phyloP scores from a whole-genome alignment of 2,797 vertebrate species.

The Perodicticus potto region DNA sequence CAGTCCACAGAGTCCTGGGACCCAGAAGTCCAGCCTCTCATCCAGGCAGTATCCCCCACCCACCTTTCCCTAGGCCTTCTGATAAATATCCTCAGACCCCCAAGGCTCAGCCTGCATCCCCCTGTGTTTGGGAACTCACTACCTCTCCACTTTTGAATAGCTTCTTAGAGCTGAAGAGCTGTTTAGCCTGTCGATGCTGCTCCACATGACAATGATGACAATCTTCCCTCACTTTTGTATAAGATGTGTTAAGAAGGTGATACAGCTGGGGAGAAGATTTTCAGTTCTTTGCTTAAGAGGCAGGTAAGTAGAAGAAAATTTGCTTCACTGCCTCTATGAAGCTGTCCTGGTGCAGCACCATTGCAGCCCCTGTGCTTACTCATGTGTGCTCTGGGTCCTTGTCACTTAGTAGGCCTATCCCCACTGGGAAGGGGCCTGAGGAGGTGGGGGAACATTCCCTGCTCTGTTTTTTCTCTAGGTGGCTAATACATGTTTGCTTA shows the following conservation, averaged over 20 bases:
- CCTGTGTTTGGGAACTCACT: not conserved
- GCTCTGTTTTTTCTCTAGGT: not conserved
- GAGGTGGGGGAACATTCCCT: too few species aligned
- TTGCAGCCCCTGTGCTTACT: not conserved
- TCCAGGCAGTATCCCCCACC: too few species aligned
- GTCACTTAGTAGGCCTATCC: not conserved
- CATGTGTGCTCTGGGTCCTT: fast-evolving
- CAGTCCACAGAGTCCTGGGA: fast-evolving
- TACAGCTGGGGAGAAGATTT: not conserved
- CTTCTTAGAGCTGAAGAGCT: not conserved
- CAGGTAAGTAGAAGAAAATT: not conserved
- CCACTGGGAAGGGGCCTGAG: not conserved
- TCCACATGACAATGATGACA: not conserved
- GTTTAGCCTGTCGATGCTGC: not conserved
- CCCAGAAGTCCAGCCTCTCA: fast-evolving
- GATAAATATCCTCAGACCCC: not conserved
- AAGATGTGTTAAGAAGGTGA: not conserved
- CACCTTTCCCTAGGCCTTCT: not conserved
- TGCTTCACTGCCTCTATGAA: fast-evolving
- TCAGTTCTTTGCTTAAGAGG: constrained; percentile 35
- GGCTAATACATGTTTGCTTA: not conserved
- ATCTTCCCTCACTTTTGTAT: not conserved
- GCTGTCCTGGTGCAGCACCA: fast-evolving
- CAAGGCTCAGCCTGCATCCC: not conserved
- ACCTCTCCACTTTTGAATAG: not conserved